Percentiles rank a stretch among this genome's conserved stretches.
These are phyloP conservation scores for Pardalotus punctatus DNA, from an alignment of 2,113 vertebrate genomes.

Conservation along the genomic window DNA sequence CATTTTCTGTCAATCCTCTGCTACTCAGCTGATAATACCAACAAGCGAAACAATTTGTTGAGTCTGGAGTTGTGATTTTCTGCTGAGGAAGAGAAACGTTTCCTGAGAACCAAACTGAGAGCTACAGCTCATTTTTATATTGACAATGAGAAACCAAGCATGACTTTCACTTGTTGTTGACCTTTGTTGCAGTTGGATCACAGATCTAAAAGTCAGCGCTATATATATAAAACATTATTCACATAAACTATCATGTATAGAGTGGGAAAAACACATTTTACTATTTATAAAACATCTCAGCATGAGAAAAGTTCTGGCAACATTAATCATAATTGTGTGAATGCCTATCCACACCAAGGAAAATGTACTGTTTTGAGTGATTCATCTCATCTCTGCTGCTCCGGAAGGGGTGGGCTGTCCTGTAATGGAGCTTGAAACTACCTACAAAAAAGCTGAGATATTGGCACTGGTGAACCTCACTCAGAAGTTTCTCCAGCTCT, in stretches of 20 bases:
- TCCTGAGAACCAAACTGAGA: background rate
- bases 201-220: slow-evolving; percentile 47
- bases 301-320: slow-evolving; percentile 28
- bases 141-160: slow-evolving; percentile 9
- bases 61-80: slow-evolving; percentile 7
- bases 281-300: slow-evolving; percentile 55
- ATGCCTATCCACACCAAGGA: background rate
- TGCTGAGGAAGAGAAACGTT: background rate
- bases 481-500: background rate
- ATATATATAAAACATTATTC: slow-evolving; percentile 53
- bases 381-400: background rate
- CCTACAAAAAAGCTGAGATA: background rate
- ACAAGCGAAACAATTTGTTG: background rate
- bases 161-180: slow-evolving; percentile 44
- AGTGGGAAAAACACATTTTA: slow-evolving; percentile 27
- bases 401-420: background rate
- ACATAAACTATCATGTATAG: slow-evolving; percentile 19
- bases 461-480: background rate
- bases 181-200: slow-evolving; percentile 22
- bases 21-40: background rate
- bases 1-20: background rate
- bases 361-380: background rate
- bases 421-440: background rate
- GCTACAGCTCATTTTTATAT: slow-evolving; percentile 16
- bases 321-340: slow-evolving; percentile 50